Percentiles rank a stretch among this genome's conserved stretches.
phyloP scores from a whole-genome alignment of 1,140 invertebrate genomes.

The Drosophila punjabiensis region DNA sequence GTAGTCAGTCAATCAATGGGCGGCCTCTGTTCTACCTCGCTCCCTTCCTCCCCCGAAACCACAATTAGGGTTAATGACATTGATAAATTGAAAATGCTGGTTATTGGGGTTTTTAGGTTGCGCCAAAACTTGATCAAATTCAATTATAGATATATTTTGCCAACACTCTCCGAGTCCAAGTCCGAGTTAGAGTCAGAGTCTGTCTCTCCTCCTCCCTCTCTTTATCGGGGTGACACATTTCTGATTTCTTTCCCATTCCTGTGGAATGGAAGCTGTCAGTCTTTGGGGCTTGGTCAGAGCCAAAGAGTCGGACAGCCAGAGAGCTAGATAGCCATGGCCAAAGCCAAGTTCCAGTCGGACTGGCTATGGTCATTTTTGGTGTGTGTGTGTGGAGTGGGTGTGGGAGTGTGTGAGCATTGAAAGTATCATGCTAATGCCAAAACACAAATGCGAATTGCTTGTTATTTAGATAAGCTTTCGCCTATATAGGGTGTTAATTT shows the following conservation, averaged over 20 bases:
- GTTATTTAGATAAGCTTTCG: constrained; percentile 30
- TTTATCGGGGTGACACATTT: constrained; percentile 33
- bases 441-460: constrained; percentile 35
- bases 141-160: constrained; percentile 60
- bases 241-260: constrained; percentile 20
- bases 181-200: too few species aligned
- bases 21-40: constrained; percentile 20
- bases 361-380: constrained; percentile 40
- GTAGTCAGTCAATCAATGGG: constrained; percentile 48
- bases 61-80: constrained; percentile 78
- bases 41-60: constrained; percentile 1
- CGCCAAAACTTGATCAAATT: constrained; percentile 61
- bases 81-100: constrained; percentile 73
- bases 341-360: constrained; percentile 29
- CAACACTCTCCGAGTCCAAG: constrained; percentile 36
- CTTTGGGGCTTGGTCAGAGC: constrained; percentile 39
- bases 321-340: background rate
- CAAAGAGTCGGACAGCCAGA: constrained; percentile 4
- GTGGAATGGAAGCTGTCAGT: constrained; percentile 19
- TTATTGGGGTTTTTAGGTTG: constrained; percentile 73
- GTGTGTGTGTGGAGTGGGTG: constrained; percentile 18
- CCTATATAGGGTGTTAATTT: constrained; percentile 31
- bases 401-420: constrained; percentile 29
- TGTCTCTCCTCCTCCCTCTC: background rate
- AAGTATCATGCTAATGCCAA: constrained; percentile 34